Base-by-base conservation (phyloP, 2,113 vertebrate species). In the Eolophus roseicapilla region DNA sequence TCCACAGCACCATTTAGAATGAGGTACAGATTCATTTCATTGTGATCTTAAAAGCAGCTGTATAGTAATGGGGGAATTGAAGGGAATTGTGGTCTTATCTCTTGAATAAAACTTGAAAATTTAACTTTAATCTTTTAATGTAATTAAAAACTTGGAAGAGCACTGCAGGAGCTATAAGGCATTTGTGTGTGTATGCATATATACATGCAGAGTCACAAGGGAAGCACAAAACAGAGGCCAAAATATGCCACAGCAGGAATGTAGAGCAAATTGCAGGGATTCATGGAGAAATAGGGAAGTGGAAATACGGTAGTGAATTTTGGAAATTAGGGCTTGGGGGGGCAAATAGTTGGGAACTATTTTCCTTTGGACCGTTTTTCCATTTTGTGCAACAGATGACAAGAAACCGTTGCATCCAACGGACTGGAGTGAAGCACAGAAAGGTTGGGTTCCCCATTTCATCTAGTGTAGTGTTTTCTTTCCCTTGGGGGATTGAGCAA, bases 171-270 rank as follows among this genome's bases (percentile, higher is more conserved):
- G 3, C 25, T 70, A 0, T 70, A 25, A 91, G 21, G 7, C 6
- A 1, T 31, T 3, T 44, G 7, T 23, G 28, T 24, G 21, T 63
- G 29, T 4, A 5, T 23, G 7, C 1, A 1, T 68, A 28, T 3
- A 5, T 62, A 65, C 2, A 9, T 33, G 27, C 8, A n/a, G 10
- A 57, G 31, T 68, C 3, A 0, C 31, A 69, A 69, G 29, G 16
- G n/a, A 92, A 37, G 20, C 50, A 43, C 19, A n/a, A 60, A 71
- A 75, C 29, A 41, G 67, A 76, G 74, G 29, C 44, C 46, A 63
- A 44, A 88, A 67, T 79, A 29, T 21, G 50, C 53, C 28, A 39
- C 19, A 79, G 39, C 28, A 55, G 19, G 41, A 43, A 31, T 13
- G 13, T 44, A 28, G 41, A 47, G n/a, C 11, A 70, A 37, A 43